Percentiles rank a stretch among this genome's conserved stretches.
These are phyloP conservation scores for Poecilia gillii DNA, from an alignment of 2,797 vertebrate species.

Conservation along the genomic window DNA sequence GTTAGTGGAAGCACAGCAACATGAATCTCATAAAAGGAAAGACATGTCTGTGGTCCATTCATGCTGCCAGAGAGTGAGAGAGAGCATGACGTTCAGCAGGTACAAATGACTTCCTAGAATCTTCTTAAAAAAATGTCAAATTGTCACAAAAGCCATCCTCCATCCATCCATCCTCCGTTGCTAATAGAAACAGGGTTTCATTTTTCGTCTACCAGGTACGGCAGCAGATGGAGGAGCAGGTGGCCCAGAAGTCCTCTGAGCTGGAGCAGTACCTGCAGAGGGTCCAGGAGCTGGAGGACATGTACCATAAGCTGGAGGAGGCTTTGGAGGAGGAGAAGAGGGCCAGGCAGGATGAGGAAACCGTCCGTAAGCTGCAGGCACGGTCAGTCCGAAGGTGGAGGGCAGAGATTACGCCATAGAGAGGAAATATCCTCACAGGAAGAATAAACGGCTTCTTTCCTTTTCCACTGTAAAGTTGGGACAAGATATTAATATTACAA, in stretches of 20 bases:
- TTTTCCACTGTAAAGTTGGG: too few species aligned
- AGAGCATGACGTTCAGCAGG: background rate
- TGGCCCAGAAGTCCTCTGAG: conserved; percentile 94
- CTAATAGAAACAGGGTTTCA: background rate
- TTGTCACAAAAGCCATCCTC: background rate
- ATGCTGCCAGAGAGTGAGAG: background rate
- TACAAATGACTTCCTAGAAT: background rate
- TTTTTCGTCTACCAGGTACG: conserved; percentile 83
- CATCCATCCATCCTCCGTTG: too few species aligned
- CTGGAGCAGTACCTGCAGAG: conserved; percentile 94
- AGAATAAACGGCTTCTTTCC: background rate
- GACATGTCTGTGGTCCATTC: background rate
- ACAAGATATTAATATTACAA: too few species aligned
- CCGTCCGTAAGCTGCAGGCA: conserved; percentile 89
- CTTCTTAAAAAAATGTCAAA: background rate
- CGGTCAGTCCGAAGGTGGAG: conserved; percentile 76
- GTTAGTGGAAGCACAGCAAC: background rate
- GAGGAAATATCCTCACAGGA: background rate
- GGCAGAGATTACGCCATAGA: background rate
- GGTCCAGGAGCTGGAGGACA: conserved; percentile 91
- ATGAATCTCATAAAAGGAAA: background rate
- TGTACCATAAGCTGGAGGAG: conserved; percentile 92
- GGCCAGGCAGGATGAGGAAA: conserved; percentile 93
- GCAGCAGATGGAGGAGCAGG: conserved; percentile 93
- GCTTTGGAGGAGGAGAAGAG: conserved; percentile 92